Base-by-base conservation (phyloP, 2,113 vertebrate species). In the Genyomyrus donnyi region DNA sequence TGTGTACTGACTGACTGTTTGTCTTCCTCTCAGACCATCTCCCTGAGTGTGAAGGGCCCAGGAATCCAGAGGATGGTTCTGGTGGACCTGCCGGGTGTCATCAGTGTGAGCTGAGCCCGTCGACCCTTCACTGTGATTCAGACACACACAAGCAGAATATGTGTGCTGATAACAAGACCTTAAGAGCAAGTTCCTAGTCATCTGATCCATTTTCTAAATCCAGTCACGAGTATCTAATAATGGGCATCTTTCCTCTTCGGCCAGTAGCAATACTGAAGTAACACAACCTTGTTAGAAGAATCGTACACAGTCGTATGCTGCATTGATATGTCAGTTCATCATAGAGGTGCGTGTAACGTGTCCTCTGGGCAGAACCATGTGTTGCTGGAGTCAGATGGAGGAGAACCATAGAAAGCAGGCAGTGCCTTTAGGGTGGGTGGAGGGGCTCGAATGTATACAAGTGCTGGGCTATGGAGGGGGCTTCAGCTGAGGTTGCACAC, bases 31-130 rank as follows among this genome's bases (percentile, higher is more conserved):
- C 4, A 99, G 98, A 99, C 98, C 4, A 99, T 99, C 92, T 99
- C 98, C 31, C 93, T 99, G 94, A 99, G 96, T 89, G 98, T 99
- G 52, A 99, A 99, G 94, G 98, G 98, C 17, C 98, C 98, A 3
- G 98, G 98, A 3, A 96, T 99, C 70, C 98, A 99, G 94, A 96
- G 98, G 91, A 99, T 99, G 98, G 98, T 99, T 58, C 96, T 99
- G 24, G 98, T 99, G 89, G 98, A 99, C 93, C 95, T 99, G 90
- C 98, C 98, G 1, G 98, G 98, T 50, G 98, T 99, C 91, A 99
- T 99, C 92, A 99, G 97, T 93, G 98, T 99, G 94, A 98, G 83
- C 83, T 83, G 35, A 45, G 39, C 31, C 42, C 17, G 19, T 49
- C 7, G 11, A 50, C 10, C 21, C 21, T 10, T 24, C 83, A 49